Base-by-base conservation (phyloP, 2,888 invertebrate species). In the Caenorhabditis uteleia region DNA sequence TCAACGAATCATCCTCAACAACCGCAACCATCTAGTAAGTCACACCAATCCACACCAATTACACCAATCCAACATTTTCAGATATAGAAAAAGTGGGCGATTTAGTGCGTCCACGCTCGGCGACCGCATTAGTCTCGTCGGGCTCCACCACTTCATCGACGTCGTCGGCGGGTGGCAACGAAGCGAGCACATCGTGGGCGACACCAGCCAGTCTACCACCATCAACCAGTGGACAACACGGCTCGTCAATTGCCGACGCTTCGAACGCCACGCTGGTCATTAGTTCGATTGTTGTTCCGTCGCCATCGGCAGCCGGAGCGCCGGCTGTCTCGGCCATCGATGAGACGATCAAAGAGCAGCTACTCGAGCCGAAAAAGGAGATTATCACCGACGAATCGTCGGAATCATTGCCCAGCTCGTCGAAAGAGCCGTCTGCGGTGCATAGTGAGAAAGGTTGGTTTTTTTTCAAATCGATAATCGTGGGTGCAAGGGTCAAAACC, bases 1-100 rank as follows among this genome's bases (percentile, higher is more conserved):
- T 36, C 34, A 18, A 25, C 26, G 18, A 20, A 21, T 23, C 26
- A n/a, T 14, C 21, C 42, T 16, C 14, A 21, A n/a, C 25, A 46
- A 39, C 39, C 38, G 2, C 56, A 51, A 48, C 62, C 51, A 39
- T 45, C 62, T 57, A 62, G 62, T 62, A n/a, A 36, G 61, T 61
- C n/a, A n/a, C n/a, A n/a, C n/a, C n/a, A n/a, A n/a, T 14, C 21
- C 42, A 6, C 14, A 21, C 16, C 25, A 46, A 39, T 31, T 29
- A 4, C 56, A 51, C 43, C 62, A 56, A 39, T 45, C 62, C 53
- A 62, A 57, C 57, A n/a, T 29, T 55, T 61, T 25, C 48, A 48
- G 53, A 47, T 54, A 44, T 48, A 36, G 60, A 60, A 27, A 60
- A 60, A 44, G 60, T 60, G 38, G 55, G 47, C 21, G 60, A 61